Base-by-base conservation (phyloP, 1,140 invertebrate species). In the Conopomorpha cramerella region DNA sequence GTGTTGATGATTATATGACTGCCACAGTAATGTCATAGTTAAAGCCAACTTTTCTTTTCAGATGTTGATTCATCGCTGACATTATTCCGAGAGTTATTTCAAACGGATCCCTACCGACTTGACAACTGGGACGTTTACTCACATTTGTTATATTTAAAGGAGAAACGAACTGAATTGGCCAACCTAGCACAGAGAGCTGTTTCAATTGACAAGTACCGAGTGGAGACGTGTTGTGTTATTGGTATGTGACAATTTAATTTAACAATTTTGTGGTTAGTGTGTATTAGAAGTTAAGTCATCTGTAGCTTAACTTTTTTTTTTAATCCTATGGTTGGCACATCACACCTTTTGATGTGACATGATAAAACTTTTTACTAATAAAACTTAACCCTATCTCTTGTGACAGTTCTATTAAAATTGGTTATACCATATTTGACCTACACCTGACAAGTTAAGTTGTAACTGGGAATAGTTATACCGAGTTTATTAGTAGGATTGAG, bases 171-270 rank as follows among this genome's bases (percentile, higher is more conserved):
- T 37, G 95, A 98, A 68, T 77, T 99, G 41, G 92, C 96, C 4
- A 84, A 93, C 72, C 81, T 99, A 39, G 96, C 97, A 4, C 95
- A 99, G 60, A 87, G 89, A 52, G 92, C 93, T 19, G 92, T 91
- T 18, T 87, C 92, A 59, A 95, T 97, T 45, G 96, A 99, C 68
- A 98, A 98, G 78, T 99, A 98, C 63, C 82, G 93, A 57, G 90
- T 96, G 8, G 96, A 99, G 80, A 99, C 96, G 1, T 99, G 96
- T 72, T 98, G 95, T 80, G 93, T 99, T 54, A 93, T 99, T 64
- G 97, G 96, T 92, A 77, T 82, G 72, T n/a, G n/a, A n/a, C n/a
- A n/a, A n/a, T n/a, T n/a, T n/a, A n/a, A n/a, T n/a, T n/a, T n/a
- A n/a, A n/a, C n/a, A n/a, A n/a, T n/a, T n/a, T n/a, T n/a, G n/a